phyloP scores from a whole-genome alignment of 2,888 invertebrate species.

The Ophonus ardosiacus region DNA sequence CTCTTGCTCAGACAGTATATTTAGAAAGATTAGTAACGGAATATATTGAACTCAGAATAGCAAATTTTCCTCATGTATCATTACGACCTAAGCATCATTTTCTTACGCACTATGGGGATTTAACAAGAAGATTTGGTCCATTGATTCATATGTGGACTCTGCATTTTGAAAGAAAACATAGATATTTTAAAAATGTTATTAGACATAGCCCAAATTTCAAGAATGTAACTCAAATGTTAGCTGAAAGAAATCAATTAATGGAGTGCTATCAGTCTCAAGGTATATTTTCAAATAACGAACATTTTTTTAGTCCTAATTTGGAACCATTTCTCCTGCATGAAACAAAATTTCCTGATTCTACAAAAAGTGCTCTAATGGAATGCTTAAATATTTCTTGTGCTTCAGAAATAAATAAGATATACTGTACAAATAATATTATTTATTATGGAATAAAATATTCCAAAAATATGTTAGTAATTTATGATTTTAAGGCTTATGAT shows the following conservation, averaged over 20 bases:
- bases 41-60: slow-evolving; percentile 3
- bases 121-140: slow-evolving; percentile 8
- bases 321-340: not conserved
- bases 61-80: not conserved
- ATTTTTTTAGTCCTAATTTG: not conserved
- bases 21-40: not conserved
- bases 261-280: not conserved
- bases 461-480: slow-evolving; percentile 5
- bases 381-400: slow-evolving; percentile 4
- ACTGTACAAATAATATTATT: not conserved
- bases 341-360: not conserved
- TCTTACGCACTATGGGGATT: not conserved
- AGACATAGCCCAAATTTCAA: slow-evolving; percentile 11
- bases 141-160: slow-evolving; percentile 11
- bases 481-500: not conserved
- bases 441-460: not conserved
- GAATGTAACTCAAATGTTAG: not conserved
- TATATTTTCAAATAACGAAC: not conserved
- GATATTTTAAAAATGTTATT: slow-evolving; percentile 22
- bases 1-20: not conserved
- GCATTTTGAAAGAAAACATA: not conserved
- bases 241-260: slow-evolving; percentile 4
- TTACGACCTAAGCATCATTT: slow-evolving; percentile 30
- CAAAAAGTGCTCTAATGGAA: not conserved
- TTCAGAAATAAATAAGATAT: not conserved